Evolutionary conservation across 2,113 vertebrate species (phyloP).

Genomic region (Agelaius tricolor): DNA sequence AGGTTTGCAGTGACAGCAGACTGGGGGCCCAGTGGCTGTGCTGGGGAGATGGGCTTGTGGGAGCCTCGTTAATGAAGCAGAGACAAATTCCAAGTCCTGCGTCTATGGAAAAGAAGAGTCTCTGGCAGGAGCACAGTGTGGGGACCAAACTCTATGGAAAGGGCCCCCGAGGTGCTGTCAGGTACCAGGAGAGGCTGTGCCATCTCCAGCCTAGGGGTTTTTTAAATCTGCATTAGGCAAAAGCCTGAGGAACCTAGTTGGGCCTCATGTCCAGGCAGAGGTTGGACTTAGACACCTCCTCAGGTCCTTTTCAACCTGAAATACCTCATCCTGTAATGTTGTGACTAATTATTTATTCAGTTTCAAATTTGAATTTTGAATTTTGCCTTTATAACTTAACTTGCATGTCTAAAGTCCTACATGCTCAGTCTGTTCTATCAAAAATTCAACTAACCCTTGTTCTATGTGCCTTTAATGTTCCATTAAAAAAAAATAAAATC

Average conservation of each 20-base stretch:
- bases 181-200: not conserved
- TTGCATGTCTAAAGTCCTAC: constrained; percentile 19
- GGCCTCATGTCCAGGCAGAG: not conserved
- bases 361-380: not conserved
- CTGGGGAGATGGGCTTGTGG: not conserved
- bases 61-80: not conserved
- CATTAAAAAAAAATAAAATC: not conserved
- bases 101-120: rapidly evolving
- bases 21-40: not conserved
- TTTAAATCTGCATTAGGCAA: not conserved
- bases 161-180: not conserved
- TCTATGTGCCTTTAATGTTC: not conserved
- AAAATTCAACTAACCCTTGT: not conserved
- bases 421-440: not conserved
- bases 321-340: not conserved
- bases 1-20: not conserved
- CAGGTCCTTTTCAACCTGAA: not conserved
- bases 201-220: not conserved
- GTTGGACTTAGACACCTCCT: not conserved
- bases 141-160: not conserved
- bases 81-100: not conserved
- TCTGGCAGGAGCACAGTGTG: not conserved
- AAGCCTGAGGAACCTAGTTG: not conserved
- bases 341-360: not conserved
- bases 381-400: not conserved